Percentiles rank a stretch among this genome's conserved stretches.
Conservation (phyloP, 2,113 vertebrate genomes). For the Eulemur rufifrons region DNA sequence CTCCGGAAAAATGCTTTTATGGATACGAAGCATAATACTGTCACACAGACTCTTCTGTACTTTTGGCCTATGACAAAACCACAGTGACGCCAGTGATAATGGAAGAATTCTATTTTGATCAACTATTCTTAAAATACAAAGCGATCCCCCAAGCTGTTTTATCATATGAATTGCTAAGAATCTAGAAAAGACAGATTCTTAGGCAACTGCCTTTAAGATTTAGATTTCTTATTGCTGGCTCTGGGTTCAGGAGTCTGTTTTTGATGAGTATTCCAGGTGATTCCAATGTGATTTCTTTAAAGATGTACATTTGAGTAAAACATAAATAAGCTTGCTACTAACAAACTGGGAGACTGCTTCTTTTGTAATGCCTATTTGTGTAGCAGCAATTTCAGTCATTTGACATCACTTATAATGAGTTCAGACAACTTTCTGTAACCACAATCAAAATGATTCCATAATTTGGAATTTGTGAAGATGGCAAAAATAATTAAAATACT, state of each 20-base stretch:
- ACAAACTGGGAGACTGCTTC: background rate
- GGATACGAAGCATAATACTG: background rate
- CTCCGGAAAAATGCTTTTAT: background rate
- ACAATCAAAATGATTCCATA: background rate
- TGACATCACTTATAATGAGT: background rate
- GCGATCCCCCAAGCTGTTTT: background rate
- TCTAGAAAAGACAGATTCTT: background rate
- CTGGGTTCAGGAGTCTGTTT: background rate
- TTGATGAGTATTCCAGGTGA: background rate
- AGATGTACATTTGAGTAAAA: background rate
- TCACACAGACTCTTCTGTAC: background rate
- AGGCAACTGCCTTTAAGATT: background rate
- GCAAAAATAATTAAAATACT: background rate
- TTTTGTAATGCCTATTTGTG: background rate
- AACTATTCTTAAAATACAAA: background rate
- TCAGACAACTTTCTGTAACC: background rate
- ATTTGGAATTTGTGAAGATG: background rate
- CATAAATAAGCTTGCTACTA: background rate
- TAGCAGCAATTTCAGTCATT: background rate
- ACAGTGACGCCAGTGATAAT: background rate
- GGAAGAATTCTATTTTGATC: background rate
- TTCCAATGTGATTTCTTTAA: background rate
- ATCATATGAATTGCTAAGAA: background rate
- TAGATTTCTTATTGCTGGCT: background rate
- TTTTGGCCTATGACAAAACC: background rate